Conservation (phyloP, 2,888 invertebrate genomes). For the Bugulina stolonifera region DNA sequence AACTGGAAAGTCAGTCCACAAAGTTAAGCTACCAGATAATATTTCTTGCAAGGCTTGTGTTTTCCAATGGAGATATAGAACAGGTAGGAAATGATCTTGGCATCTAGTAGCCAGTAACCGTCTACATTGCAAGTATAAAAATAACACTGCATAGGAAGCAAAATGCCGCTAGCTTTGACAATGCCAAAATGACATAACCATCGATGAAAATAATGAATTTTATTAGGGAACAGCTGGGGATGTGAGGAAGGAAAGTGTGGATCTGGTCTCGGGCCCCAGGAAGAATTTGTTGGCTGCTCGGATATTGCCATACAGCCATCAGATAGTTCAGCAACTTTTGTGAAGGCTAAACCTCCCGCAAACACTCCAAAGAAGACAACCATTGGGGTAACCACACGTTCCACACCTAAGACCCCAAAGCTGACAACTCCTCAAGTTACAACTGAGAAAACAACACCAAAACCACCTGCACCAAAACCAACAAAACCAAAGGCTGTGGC, state of each 20-base stretch:
- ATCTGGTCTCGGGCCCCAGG: slow-evolving; percentile 23
- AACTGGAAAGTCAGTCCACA: not conserved
- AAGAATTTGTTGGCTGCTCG: slow-evolving; percentile 28
- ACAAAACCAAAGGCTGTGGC: not conserved
- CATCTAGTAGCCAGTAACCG: too few species aligned
- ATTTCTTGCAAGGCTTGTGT: slow-evolving; percentile 21
- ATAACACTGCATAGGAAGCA: too few species aligned
- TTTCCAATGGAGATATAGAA: slow-evolving; percentile 23
- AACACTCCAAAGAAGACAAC: not conserved
- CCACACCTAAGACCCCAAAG: not conserved
- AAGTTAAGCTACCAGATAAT: not conserved
- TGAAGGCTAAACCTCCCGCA: not conserved
- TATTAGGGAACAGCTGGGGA: slow-evolving; percentile 28
- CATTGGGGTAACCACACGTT: not conserved
- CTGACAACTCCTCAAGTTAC: not conserved
- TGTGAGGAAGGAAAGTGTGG: slow-evolving; percentile 15
- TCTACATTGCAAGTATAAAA: too few species aligned
- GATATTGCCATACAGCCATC: slow-evolving; percentile 26
- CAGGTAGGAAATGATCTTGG: too few species aligned
- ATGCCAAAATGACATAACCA: not conserved
- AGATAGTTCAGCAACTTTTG: not conserved
- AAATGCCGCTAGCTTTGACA: too few species aligned
- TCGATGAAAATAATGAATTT: not conserved
- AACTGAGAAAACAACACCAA: not conserved
- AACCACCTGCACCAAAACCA: not conserved